phyloP scores from a whole-genome alignment of 2,888 invertebrate species.

The Melanargia galathea region DNA sequence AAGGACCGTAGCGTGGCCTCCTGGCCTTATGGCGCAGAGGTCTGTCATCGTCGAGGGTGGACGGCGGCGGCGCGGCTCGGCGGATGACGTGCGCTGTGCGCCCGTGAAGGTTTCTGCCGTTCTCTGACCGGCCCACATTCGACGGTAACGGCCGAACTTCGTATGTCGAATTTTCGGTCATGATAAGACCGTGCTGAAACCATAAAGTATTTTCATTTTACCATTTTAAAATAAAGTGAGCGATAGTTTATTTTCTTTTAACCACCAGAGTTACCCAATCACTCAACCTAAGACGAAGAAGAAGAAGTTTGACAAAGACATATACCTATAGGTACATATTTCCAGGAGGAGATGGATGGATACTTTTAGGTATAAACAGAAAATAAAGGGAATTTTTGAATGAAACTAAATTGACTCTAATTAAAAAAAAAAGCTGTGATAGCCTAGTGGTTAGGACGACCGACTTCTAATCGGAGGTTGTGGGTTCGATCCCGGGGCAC shows the following conservation, averaged over 20 bases:
- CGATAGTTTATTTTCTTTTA: background rate
- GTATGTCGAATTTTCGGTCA: constrained; percentile 85
- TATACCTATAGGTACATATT: too few relatives aligned
- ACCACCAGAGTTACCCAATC: too few relatives aligned
- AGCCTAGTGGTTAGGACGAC: too few relatives aligned
- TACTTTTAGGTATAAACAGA: too few relatives aligned
- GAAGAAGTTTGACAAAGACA: too few relatives aligned
- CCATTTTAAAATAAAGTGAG: too few relatives aligned
- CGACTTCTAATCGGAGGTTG: too few relatives aligned
- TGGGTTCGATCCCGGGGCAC: too few relatives aligned
- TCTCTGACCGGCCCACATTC: constrained; percentile 62
- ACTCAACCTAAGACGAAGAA: too few relatives aligned
- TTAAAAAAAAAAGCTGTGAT: too few relatives aligned
- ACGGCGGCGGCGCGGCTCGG: constrained; percentile 73
- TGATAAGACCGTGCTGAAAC: constrained; percentile 86
- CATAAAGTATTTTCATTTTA: background rate
- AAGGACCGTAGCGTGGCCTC: constrained; percentile 52
- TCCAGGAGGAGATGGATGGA: too few relatives aligned
- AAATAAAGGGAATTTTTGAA: background rate
- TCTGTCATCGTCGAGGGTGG: constrained; percentile 70
- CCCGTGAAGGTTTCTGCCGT: constrained; percentile 52
- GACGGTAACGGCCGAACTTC: constrained; percentile 85
- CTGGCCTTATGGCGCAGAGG: constrained; percentile 58
- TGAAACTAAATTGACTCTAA: too few relatives aligned
- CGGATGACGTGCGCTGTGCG: constrained; percentile 83